Evolutionary conservation across 1,140 invertebrate species (phyloP).

Genomic region (Diachasmimorpha longicaudata): DNA sequence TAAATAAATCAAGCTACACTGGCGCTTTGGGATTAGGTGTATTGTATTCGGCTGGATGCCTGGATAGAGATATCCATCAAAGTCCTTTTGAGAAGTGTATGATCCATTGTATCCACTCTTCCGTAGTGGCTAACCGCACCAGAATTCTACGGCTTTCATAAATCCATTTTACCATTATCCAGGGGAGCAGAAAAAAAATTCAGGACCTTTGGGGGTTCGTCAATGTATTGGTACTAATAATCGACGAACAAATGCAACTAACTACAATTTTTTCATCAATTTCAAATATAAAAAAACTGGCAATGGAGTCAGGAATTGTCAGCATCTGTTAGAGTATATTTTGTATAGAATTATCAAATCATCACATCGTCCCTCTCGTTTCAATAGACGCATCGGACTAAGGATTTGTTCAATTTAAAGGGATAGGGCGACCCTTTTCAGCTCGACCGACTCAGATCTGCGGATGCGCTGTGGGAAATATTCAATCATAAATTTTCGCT

Average conservation of each 20-base stretch:
- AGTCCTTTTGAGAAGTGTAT: conserved; percentile 20
- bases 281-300: too few species aligned
- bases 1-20: not conserved
- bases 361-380: too few species aligned
- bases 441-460: too few species aligned
- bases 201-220: not conserved
- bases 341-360: too few species aligned
- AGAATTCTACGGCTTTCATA: not conserved
- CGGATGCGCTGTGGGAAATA: too few species aligned
- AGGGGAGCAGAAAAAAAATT: not conserved
- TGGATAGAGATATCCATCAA: conserved; percentile 18
- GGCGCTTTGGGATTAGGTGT: not conserved
- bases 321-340: too few species aligned
- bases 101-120: conserved; percentile 22
- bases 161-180: not conserved
- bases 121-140: not conserved
- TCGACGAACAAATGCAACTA: not conserved
- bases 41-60: conserved; percentile 15
- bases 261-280: not conserved
- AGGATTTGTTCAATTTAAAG: too few species aligned
- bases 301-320: too few species aligned
- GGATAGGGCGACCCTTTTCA: too few species aligned
- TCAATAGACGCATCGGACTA: too few species aligned
- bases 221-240: not conserved
- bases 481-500: too few species aligned